phyloP scores from a whole-genome alignment of 2,888 invertebrate species.

The Quadroppia sp. region DNA sequence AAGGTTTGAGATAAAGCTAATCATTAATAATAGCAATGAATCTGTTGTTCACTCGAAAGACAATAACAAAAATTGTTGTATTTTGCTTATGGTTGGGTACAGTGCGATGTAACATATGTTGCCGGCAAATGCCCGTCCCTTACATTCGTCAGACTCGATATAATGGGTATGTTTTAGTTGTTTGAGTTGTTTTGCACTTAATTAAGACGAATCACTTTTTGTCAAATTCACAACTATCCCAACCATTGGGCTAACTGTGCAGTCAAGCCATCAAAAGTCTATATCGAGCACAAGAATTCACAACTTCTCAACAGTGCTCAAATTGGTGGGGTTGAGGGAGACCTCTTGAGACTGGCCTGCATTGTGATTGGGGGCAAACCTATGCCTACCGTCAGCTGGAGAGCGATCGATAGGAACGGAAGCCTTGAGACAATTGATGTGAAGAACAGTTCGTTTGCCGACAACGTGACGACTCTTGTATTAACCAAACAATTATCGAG shows the following conservation, averaged over 20 bases:
- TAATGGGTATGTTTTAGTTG: constrained; percentile 40
- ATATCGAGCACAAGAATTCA: constrained; percentile 46
- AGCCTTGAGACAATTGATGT: background rate
- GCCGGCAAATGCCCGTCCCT: constrained; percentile 49
- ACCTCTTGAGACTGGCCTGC: constrained; percentile 46
- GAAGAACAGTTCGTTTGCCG: constrained; percentile 19
- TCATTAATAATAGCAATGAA: constrained; percentile 23
- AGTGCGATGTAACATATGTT: constrained; percentile 61
- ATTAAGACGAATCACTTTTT: constrained; percentile 10
- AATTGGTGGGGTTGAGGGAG: constrained; percentile 47
- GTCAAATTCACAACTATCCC: constrained; percentile 17
- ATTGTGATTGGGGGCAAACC: constrained; percentile 48
- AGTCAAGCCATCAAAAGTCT: constrained; percentile 44
- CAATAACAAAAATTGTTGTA: background rate
- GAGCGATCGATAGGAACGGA: constrained; percentile 42
- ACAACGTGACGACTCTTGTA: constrained; percentile 34
- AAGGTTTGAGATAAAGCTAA: constrained; percentile 35
- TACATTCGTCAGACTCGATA: constrained; percentile 46
- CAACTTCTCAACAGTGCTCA: constrained; percentile 43
- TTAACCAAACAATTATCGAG: constrained; percentile 58
- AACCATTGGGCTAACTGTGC: background rate
- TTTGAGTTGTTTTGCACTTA: background rate
- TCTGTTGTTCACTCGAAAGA: background rate
- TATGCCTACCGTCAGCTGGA: constrained; percentile 46
- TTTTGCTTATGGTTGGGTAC: constrained; percentile 71